A percentile compares a stretch with the other conserved stretches of the same genome.
phyloP scores from a whole-genome alignment of 2,797 vertebrate species.

The Spinus olivaceus region DNA sequence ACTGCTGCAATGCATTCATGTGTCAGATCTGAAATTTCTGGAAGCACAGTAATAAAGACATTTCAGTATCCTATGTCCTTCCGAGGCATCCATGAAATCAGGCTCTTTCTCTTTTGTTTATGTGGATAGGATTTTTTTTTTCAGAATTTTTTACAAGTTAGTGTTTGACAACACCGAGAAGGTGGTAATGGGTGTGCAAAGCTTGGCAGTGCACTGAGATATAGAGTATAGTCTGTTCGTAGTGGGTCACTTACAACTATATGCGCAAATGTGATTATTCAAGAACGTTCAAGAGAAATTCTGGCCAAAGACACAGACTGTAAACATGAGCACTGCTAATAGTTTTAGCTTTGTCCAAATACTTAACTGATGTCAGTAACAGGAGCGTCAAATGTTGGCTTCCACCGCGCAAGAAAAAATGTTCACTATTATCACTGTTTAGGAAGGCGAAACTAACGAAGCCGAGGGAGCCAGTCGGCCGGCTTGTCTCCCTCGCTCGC shows the following conservation, averaged over 20 bases:
- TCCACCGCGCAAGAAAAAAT: not conserved
- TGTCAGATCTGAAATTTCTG: not conserved
- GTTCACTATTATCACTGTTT: not conserved
- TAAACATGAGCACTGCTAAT: not conserved
- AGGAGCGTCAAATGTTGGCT: not conserved
- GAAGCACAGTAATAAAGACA: not conserved
- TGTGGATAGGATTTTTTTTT: not conserved
- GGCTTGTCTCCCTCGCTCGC: not conserved
- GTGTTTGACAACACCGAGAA: not conserved
- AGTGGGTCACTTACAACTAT: not conserved
- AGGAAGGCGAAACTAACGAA: not conserved
- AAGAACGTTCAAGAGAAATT: not conserved
- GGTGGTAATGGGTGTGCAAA: accelerated
- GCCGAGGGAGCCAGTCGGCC: not conserved
- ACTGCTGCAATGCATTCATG: not conserved
- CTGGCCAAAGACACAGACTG: not conserved
- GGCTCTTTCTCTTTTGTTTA: not conserved
- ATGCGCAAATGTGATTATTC: accelerated
- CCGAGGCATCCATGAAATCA: not conserved
- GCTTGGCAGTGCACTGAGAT: not conserved
- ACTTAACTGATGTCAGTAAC: not conserved
- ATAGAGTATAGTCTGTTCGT: not conserved
- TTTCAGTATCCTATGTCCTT: not conserved
- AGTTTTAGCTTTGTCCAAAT: not conserved
- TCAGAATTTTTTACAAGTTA: not conserved